phyloP scores from a whole-genome alignment of 2,113 vertebrate genomes.

The Rhea pennata region DNA sequence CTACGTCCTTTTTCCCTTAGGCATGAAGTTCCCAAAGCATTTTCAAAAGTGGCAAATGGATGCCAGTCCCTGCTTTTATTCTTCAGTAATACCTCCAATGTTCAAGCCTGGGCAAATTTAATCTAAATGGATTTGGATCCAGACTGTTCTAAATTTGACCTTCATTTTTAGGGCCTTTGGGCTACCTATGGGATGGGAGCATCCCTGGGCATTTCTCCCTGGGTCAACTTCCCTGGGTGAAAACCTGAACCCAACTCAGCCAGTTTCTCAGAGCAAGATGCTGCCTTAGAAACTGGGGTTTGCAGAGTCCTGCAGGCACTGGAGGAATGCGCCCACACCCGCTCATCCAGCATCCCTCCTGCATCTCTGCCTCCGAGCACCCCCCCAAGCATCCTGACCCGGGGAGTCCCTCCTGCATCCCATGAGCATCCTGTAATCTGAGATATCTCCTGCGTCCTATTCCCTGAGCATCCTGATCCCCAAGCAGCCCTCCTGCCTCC shows the following conservation, averaged over 20 bases:
- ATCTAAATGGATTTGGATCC: neutral
- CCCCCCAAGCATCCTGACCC: neutral
- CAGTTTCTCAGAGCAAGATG: neutral
- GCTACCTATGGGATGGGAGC: neutral
- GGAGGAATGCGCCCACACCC: fast-evolving
- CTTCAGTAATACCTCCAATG: neutral
- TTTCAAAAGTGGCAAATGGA: neutral
- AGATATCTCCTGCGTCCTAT: neutral
- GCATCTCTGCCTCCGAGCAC: neutral
- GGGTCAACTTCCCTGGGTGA: neutral
- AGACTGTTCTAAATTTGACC: neutral
- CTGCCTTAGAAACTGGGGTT: neutral
- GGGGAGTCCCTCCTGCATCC: neutral
- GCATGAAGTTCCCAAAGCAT: neutral
- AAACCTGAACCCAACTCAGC: neutral
- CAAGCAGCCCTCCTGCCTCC: neutral
- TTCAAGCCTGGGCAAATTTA: neutral
- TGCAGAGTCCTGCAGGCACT: neutral
- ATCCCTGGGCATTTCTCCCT: neutral
- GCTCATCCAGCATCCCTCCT: neutral
- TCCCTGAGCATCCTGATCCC: neutral
- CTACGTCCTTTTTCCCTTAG: neutral
- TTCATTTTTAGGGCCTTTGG: neutral
- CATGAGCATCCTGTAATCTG: neutral
- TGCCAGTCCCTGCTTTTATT: neutral